phyloP scores from a whole-genome alignment of 2,797 vertebrate species.

The Miichthys miiuy region DNA sequence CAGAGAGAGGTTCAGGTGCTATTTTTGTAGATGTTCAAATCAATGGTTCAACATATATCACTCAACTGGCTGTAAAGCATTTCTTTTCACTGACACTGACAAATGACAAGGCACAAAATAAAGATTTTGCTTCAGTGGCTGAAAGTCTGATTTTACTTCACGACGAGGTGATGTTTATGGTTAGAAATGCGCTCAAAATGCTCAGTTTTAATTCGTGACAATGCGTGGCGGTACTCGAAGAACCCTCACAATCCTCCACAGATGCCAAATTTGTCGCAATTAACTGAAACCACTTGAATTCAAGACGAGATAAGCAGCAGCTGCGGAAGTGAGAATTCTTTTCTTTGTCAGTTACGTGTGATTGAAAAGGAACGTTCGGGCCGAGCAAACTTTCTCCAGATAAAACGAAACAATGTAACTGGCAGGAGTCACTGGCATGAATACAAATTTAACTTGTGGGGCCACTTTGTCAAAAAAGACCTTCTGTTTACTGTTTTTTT shows the following conservation, averaged over 20 bases:
- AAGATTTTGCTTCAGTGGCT: conserved; percentile 58
- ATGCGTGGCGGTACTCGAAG: neutral
- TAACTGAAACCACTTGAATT: conserved; percentile 23
- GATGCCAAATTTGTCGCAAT: conserved; percentile 27
- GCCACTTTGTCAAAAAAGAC: neutral
- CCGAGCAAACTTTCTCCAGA: conserved; percentile 17
- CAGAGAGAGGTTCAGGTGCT: conserved; percentile 28
- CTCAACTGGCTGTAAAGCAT: conserved; percentile 75
- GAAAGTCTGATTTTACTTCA: neutral
- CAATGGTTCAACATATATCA: conserved; percentile 75
- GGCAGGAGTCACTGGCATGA: conserved; percentile 15
- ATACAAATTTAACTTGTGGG: conserved; percentile 27
- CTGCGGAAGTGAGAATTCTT: conserved; percentile 12
- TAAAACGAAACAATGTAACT: conserved; percentile 2
- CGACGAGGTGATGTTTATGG: neutral
- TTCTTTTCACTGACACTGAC: conserved; percentile 74
- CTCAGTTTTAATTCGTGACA: neutral
- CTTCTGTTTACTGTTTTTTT: conserved; percentile 1
- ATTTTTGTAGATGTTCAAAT: conserved; percentile 68
- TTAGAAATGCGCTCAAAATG: neutral
- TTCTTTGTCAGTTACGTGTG: neutral
- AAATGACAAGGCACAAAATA: conserved; percentile 79
- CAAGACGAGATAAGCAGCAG: conserved; percentile 14
- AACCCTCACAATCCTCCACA: rapidly evolving
- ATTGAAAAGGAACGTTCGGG: conserved; percentile 17